Conservation (phyloP, 2,113 vertebrate genomes). For the Phalacrocorax pelagicus region DNA sequence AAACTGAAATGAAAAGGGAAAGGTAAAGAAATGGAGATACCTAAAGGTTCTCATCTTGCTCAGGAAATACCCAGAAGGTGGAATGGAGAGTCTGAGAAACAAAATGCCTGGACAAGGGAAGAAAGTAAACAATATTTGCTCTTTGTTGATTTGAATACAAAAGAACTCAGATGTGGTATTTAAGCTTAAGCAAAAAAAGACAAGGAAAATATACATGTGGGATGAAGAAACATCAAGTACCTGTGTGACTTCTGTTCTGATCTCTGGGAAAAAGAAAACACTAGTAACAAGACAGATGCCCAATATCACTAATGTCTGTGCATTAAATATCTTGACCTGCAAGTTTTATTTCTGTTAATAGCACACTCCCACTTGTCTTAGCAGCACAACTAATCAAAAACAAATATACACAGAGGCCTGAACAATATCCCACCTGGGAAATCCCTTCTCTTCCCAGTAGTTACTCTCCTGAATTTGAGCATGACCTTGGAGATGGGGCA, state of each 20-base stretch:
- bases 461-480: background rate
- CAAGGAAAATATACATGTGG: constrained; percentile 20
- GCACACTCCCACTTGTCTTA: background rate
- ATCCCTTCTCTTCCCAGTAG: background rate
- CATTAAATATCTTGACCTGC: background rate
- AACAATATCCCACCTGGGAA: background rate
- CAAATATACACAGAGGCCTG: background rate
- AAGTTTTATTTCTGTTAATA: background rate
- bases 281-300: background rate
- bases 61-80: background rate
- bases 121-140: constrained; percentile 30
- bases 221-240: constrained; percentile 38
- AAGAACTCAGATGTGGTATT: constrained; percentile 43
- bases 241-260: background rate
- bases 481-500: background rate
- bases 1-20: constrained; percentile 28
- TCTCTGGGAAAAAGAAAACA: background rate
- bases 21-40: background rate
- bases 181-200: constrained; percentile 33
- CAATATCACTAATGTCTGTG: background rate
- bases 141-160: constrained; percentile 34
- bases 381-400: background rate
- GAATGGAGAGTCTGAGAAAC: background rate
- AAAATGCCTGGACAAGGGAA: background rate
- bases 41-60: constrained; percentile 5